phyloP scores from a whole-genome alignment of 2,113 vertebrate species.

The Cyphomyrus plagiostoma region DNA sequence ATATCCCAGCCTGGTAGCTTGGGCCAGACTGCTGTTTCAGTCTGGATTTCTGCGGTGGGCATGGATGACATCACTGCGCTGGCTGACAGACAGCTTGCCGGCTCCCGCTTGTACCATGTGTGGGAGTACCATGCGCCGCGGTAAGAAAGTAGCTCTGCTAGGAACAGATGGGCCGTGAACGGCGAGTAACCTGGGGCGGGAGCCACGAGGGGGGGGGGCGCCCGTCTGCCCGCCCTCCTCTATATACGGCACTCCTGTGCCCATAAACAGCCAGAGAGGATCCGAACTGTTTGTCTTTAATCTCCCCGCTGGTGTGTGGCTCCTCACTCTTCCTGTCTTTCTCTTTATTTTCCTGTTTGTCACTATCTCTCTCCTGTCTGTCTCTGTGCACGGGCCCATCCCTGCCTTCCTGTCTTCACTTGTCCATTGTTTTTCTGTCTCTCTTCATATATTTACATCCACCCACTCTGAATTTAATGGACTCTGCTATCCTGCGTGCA shows the following conservation, averaged over 20 bases:
- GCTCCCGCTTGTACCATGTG: neutral
- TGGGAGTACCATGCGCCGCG: neutral
- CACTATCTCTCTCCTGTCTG: conserved; percentile 16
- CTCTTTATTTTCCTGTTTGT: conserved; percentile 43
- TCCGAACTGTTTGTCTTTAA: conserved; percentile 8
- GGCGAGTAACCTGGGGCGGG: neutral
- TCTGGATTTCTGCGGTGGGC: neutral
- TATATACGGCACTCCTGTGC: neutral
- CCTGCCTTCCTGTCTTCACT: conserved; percentile 62
- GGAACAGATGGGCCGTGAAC: neutral
- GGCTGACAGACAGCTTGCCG: neutral
- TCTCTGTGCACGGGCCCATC: conserved; percentile 29
- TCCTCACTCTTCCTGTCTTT: conserved; percentile 50
- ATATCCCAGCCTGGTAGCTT: neutral
- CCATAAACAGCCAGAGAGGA: neutral
- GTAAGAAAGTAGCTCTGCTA: neutral
- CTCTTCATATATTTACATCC: conserved; percentile 29
- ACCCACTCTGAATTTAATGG: neutral
- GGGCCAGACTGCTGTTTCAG: neutral
- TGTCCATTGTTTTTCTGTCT: conserved; percentile 52
- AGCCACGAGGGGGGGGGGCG: neutral
- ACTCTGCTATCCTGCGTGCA: neutral
- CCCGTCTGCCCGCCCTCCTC: neutral
- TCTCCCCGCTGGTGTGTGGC: conserved; percentile 27
- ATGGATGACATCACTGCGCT: neutral